Percentiles rank a stretch among this genome's conserved stretches.
These are phyloP conservation scores for Proteles cristata DNA, from an alignment of 2,113 vertebrate genomes.

Conservation along the genomic window DNA sequence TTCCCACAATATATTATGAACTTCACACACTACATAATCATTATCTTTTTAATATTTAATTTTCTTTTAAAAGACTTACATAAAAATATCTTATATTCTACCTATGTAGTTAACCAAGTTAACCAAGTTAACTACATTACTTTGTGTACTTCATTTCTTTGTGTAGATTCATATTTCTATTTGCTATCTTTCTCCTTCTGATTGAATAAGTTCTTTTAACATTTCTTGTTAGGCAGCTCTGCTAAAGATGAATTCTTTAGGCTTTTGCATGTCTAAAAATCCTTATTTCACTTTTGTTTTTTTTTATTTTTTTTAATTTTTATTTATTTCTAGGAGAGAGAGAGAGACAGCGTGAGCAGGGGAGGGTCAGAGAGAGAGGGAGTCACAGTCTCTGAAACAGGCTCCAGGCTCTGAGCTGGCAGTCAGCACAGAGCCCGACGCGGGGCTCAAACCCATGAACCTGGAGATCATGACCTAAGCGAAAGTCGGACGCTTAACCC, in stretches of 20 bases:
- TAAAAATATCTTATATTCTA: background rate
- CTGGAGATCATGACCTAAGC: too few species aligned
- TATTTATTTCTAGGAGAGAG: too few species aligned
- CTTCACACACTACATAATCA: background rate
- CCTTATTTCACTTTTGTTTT: background rate
- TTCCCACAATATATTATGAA: background rate
- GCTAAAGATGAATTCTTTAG: background rate
- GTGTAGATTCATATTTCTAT: background rate
- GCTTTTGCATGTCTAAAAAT: background rate
- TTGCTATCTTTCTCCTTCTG: background rate
- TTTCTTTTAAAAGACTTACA: background rate
- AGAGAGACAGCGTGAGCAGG: too few species aligned
- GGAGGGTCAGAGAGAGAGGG: too few species aligned
- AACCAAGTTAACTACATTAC: too few species aligned
- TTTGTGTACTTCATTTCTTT: background rate
- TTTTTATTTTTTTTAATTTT: too few species aligned
- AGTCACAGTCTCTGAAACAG: too few species aligned
- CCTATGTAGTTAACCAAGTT: background rate
- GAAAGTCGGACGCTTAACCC: too few species aligned
- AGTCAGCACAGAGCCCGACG: too few species aligned
- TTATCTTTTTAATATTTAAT: constrained; percentile 13
- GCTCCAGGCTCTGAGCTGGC: too few species aligned
- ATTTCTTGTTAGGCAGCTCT: background rate
- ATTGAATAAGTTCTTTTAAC: background rate
- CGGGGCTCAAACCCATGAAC: too few species aligned